Conservation (phyloP, 2,888 invertebrate genomes). For the Lasioglossum pauxillum region DNA sequence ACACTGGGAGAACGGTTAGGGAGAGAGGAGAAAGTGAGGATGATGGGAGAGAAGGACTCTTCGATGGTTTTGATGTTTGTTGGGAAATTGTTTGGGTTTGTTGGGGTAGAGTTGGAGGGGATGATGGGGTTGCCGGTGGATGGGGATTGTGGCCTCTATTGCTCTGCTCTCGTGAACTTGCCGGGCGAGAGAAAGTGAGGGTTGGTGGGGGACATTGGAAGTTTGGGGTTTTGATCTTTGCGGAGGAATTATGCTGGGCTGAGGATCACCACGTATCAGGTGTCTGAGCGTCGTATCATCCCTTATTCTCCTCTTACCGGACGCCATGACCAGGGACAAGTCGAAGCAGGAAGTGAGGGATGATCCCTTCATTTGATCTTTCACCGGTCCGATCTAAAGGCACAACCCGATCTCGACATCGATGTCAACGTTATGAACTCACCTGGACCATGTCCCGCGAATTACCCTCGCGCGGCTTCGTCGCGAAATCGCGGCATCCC, state of each 20-base stretch:
- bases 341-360: background rate
- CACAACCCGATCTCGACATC: background rate
- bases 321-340: background rate
- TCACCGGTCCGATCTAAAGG: background rate
- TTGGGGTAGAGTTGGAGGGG: background rate
- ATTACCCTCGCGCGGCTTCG: constrained; percentile 7
- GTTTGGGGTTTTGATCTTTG: constrained; percentile 63
- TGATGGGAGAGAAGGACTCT: constrained; percentile 17
- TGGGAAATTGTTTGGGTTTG: background rate
- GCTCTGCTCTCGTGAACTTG: background rate
- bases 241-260: constrained; percentile 58
- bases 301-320: background rate
- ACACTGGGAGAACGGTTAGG: background rate
- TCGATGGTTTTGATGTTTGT: constrained; percentile 22
- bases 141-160: background rate
- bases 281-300: background rate
- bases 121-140: background rate
- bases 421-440: background rate
- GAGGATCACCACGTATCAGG: background rate
- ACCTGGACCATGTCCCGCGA: background rate
- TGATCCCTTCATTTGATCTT: background rate
- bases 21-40: background rate
- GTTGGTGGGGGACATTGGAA: constrained; percentile 19
- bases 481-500: constrained; percentile 15
- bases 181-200: constrained; percentile 8